Conservation (phyloP, 2,888 invertebrate species). For the Cantharis lateralis region DNA sequence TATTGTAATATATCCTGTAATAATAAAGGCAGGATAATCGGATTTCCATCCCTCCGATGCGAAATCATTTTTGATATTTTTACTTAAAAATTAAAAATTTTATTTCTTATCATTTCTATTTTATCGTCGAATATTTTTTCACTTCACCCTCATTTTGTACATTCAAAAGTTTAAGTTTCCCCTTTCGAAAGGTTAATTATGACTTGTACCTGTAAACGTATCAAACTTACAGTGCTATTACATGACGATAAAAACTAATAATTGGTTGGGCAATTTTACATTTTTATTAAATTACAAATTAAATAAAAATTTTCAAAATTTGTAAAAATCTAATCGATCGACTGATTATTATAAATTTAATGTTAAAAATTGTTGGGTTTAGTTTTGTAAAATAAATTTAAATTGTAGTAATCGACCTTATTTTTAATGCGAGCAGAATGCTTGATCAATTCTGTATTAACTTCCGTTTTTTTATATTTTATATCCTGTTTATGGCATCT, state of each 20-base stretch:
- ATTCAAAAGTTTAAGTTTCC: conserved; percentile 15
- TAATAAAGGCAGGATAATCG: no score
- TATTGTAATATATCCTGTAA: not conserved
- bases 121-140: not conserved
- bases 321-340: not conserved
- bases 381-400: not conserved
- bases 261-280: not conserved
- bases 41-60: not conserved
- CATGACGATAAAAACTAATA: not conserved
- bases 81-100: not conserved
- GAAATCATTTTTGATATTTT: no score
- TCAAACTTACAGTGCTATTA: conserved; percentile 6
- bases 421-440: not conserved
- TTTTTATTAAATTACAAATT: not conserved
- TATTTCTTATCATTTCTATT: not conserved
- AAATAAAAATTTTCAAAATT: not conserved
- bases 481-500: conserved; percentile 11
- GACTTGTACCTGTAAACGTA: conserved; percentile 10
- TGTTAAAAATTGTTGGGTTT: not conserved
- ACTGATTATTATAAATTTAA: not conserved
- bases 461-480: conserved; percentile 15
- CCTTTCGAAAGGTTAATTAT: conserved; percentile 33
- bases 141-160: conserved; percentile 10
- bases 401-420: not conserved
- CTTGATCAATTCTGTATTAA: conserved; percentile 18